Conservation (phyloP, 2,888 invertebrate species). For the Dynastes grantii region DNA sequence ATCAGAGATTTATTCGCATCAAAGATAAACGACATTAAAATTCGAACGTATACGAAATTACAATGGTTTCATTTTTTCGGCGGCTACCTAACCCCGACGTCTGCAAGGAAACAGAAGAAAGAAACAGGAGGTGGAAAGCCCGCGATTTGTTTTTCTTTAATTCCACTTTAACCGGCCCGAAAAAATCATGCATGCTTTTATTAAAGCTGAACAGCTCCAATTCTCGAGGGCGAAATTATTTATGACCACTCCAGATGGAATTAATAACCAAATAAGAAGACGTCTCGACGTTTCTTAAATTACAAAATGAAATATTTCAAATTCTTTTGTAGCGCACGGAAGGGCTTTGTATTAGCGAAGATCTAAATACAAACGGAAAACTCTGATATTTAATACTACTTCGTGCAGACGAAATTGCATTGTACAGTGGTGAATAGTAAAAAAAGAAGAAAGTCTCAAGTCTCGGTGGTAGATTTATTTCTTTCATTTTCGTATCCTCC, state of each 20-base stretch:
- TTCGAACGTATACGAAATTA: constrained; percentile 36
- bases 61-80: neutral
- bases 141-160: constrained; percentile 35
- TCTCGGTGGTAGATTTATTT: too few relatives aligned
- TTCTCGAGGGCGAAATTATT: constrained; percentile 29
- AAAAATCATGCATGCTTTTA: constrained; percentile 33
- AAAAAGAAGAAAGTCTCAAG: too few relatives aligned
- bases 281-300: constrained; percentile 20
- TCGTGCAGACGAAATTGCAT: neutral
- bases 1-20: constrained; percentile 30
- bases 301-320: constrained; percentile 26
- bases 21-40: constrained; percentile 46
- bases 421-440: neutral
- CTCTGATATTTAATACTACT: neutral
- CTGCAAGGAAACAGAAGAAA: neutral
- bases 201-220: constrained; percentile 1
- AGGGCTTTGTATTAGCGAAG: neutral
- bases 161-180: neutral
- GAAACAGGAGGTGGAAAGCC: constrained; percentile 4
- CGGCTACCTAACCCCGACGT: neutral
- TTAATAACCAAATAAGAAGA: constrained; percentile 34
- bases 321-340: neutral
- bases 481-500: too few relatives aligned
- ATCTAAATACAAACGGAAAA: neutral
- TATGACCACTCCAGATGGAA: constrained; percentile 32